Conservation (phyloP, 2,888 invertebrate genomes). For the Cactoblastis cactorum region DNA sequence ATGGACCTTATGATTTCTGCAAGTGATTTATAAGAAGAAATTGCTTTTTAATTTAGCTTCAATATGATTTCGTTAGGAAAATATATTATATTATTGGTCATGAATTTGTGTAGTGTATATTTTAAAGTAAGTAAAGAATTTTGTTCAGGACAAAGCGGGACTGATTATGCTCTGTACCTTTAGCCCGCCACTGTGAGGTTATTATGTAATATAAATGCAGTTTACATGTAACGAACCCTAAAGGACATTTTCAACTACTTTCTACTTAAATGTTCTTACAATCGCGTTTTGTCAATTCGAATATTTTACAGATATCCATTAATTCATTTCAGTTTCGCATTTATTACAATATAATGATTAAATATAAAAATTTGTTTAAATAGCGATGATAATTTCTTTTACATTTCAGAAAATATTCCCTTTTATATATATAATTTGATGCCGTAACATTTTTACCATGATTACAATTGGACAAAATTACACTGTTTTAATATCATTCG, state of each 20-base stretch:
- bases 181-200: too few species aligned
- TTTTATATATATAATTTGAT: not conserved
- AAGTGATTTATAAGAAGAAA: too few species aligned
- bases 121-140: too few species aligned
- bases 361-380: not conserved
- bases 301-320: constrained; percentile 3
- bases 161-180: too few species aligned
- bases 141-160: too few species aligned
- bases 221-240: constrained; percentile 28
- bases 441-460: not conserved
- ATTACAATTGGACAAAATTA: not conserved
- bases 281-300: constrained; percentile 16
- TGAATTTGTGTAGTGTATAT: too few species aligned
- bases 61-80: too few species aligned
- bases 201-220: constrained; percentile 16
- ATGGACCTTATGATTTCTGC: too few species aligned
- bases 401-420: not conserved
- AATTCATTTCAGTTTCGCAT: not conserved
- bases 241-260: constrained; percentile 13
- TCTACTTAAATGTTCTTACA: constrained; percentile 40
- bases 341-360: not conserved
- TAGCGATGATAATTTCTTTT: not conserved
- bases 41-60: too few species aligned
- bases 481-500: not conserved
- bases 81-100: too few species aligned